A percentile compares a stretch with the other conserved stretches of the same genome.
phyloP scores from a whole-genome alignment of 2,797 vertebrate species.

The Petrocephalus schoutedeni region DNA sequence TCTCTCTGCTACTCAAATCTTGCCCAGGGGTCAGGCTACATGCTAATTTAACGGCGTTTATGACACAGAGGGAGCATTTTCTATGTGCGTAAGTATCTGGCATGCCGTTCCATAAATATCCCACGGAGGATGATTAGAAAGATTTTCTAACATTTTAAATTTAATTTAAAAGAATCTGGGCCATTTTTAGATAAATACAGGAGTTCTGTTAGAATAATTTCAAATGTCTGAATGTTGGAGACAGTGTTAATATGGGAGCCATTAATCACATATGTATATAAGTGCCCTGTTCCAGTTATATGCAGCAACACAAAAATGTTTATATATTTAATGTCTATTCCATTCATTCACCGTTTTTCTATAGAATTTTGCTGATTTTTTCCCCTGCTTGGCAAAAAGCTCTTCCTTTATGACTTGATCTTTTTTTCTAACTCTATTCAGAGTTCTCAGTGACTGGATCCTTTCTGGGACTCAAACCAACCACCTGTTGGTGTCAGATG shows the following conservation, averaged over 20 bases:
- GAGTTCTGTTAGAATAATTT: not conserved
- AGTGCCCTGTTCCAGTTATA: not conserved
- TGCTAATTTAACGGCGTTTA: not conserved
- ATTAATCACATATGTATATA: not conserved
- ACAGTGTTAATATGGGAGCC: not conserved
- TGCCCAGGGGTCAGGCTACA: not conserved
- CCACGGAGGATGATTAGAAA: not conserved
- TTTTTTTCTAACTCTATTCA: not conserved
- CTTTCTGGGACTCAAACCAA: not conserved
- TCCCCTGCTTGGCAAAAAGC: not conserved
- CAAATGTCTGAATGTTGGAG: not conserved
- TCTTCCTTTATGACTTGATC: not conserved
- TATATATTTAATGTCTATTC: not conserved
- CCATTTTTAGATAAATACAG: not conserved
- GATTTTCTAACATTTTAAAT: not conserved
- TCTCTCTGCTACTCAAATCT: not conserved
- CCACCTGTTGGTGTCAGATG: not conserved
- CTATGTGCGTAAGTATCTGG: not conserved
- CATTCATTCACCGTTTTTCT: not conserved
- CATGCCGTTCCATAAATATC: not conserved
- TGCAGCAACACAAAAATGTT: not conserved
- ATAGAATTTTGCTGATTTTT: not conserved
- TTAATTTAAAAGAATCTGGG: not conserved
- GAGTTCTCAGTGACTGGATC: not conserved
- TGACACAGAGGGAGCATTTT: not conserved